These are phyloP conservation scores for Serranus cabrilla DNA, from an alignment of 2,797 vertebrate genomes.

Conservation along the genomic window DNA sequence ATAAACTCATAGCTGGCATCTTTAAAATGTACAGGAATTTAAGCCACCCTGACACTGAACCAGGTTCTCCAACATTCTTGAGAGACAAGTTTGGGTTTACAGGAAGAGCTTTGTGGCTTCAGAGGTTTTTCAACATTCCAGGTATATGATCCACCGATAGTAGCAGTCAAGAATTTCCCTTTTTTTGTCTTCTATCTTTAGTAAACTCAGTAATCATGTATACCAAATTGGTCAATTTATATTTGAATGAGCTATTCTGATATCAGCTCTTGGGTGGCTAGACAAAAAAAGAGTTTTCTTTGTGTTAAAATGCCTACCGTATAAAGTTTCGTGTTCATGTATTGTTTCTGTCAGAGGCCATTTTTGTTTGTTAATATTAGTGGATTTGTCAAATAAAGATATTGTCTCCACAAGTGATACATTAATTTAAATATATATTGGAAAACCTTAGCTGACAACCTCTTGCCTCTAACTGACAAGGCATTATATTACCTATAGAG, in stretches of 20 bases:
- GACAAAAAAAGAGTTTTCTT: neutral
- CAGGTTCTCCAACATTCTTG: slow-evolving; percentile 24
- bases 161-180: neutral
- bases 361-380: neutral
- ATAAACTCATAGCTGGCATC: neutral
- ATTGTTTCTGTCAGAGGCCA: neutral
- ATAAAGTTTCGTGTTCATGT: neutral
- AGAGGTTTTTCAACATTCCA: neutral
- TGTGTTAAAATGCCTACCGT: neutral
- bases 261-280: neutral
- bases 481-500: neutral
- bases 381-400: neutral
- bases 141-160: neutral
- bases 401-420: neutral
- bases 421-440: neutral
- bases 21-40: neutral
- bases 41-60: neutral
- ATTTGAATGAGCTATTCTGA: neutral
- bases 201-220: neutral
- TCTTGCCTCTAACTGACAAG: no score
- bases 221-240: neutral
- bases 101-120: neutral
- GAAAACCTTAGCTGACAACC: neutral
- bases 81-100: neutral
- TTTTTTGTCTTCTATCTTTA: neutral